Base-by-base conservation (phyloP, 1,140 invertebrate species). In the Bombus cullumanus region DNA sequence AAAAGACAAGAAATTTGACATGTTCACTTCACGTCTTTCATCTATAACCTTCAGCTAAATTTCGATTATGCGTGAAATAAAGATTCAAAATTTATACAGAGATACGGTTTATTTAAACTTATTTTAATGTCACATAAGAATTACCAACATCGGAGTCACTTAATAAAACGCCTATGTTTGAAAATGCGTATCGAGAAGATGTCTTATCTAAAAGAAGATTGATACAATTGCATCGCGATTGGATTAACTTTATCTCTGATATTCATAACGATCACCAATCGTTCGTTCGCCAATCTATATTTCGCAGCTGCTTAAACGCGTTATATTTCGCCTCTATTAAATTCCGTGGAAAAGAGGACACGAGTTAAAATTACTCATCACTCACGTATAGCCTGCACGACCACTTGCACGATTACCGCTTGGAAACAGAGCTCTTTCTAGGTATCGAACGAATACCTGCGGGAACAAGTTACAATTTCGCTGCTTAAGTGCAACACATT, bases 361-460 rank as follows among this genome's bases (percentile, higher is more conserved):
- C 34, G 75, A 77, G 75, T 39, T 59, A 77, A 77, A 77, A 77
- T 77, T 77, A 77, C 53, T 77, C 75, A 41, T 62, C 75, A 39
- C 13, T 59, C 75, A 10, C 75, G 53, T n/a, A 41, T n/a, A 62
- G 37, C 34, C 1, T 10, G 53, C 34, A n/a, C 53, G 22, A 37
- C 34, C 47, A 37, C 74, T 37, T 25, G 12, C 18, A 43, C 15
- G 41, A 68, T 47, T 47, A 79, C 41, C 13, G 43, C 43, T 28
- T 31, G 78, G 31, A 47, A 59, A 37, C 68, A 72, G 37, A 57
- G 25, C 47, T 81, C 79, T 22, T 73, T 73, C 47, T 73, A 12
- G 79, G 34, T 62, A 62, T 72, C 31, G 34, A 57, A 53, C 28
- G 39, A 41, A n/a, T 31, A 41, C 34, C 31, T 25, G 18, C 3